Evolutionary conservation across 1,140 invertebrate genomes (phyloP), one percentile per base, ranked within the genome.

Genomic region (Lerema accius): DNA sequence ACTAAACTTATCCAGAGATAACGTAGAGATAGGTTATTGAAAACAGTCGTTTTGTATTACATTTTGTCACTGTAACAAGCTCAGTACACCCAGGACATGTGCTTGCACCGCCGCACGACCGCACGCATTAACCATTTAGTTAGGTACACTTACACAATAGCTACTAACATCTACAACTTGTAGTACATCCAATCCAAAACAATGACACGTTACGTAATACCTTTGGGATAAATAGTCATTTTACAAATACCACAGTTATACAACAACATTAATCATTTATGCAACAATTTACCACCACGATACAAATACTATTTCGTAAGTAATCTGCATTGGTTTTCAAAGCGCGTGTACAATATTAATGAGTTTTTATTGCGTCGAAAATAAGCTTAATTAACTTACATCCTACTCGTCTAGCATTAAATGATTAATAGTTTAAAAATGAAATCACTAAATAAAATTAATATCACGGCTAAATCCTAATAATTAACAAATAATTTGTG

Each of bases 81-180:
- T 37, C 19, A 48, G n/a, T 6, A 6, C 26, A 45, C 48, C 42
- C 19, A 42, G 37, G 14, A 10, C 32, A 60, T 48, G 49, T 39
- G 58, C 45, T 49, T 60, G 45, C 49, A 62, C 48, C 60, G 48
- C 51, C 51, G 51, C 51, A 14, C 51, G 26, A 45, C 60, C 45
- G 4, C 39, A 43, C 48, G 11, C 35, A 28, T 26, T 7, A 14
- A 17, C 26, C 39, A 19, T 42, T 15, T 51, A 13, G 15, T 42
- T 26, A 13, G 15, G 19, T 26, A 55, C 11, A 42, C 17, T 11
- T 26, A 42, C 17, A 55, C 51, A 48, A 48, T 35, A 35, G 32
- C n/a, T 4, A 16, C n/a, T 35, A 49, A 10, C 14, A 49, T 15
- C 23, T 49, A 35, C 13, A 32, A 35, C 23, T 35, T 35, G n/a